Evolutionary conservation across 2,113 vertebrate genomes (phyloP), one percentile per base, ranked within the genome.

Genomic region (Archilochus colubris): DNA sequence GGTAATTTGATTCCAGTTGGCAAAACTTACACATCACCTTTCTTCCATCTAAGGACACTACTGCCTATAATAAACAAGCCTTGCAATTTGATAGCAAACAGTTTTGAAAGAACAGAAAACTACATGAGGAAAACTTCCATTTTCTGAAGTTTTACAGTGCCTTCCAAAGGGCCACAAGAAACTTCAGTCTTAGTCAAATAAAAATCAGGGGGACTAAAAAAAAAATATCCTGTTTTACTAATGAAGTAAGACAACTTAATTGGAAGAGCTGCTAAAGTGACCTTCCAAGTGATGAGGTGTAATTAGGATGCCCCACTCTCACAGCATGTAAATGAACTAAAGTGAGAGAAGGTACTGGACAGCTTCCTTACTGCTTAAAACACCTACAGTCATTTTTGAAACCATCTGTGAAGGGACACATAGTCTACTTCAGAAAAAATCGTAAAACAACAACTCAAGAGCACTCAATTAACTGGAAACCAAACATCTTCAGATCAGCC

Each of bases 351-450:
- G 64, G 59, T n/a, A 75, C 61, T 57, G 91, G 88, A 70, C 91
- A 96, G 82, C 73, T 83, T 86, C 63, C 68, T 93, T 16, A 58
- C 59, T 10, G 25, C 57, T 74, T 90, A 81, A 48, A 53, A 68
- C 74, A 84, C 81, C 66, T 89, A 75, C 87, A 87, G 84, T 87
- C 57, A 62, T 79, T 91, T 85, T 91, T 93, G 67, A 94, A 90
- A 82, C 38, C 0, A 0, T 7, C 68, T 91, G 67, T 50, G 68
- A 93, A 81, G 61, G 73, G 61, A 92, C 57, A 78, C 2, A 28
- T 0, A 78, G 44, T 54, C 68, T 61, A 64, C 44, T 64, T 61
- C 8, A 1, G 23, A 93, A 94, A 73, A 82, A 90, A 78, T 91
- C 84, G 72, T 68, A 75, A 75, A 80, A 94, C 68, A 38, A 75